phyloP scores from a whole-genome alignment of 2,888 invertebrate species.

The Eupithecia abbreviata region DNA sequence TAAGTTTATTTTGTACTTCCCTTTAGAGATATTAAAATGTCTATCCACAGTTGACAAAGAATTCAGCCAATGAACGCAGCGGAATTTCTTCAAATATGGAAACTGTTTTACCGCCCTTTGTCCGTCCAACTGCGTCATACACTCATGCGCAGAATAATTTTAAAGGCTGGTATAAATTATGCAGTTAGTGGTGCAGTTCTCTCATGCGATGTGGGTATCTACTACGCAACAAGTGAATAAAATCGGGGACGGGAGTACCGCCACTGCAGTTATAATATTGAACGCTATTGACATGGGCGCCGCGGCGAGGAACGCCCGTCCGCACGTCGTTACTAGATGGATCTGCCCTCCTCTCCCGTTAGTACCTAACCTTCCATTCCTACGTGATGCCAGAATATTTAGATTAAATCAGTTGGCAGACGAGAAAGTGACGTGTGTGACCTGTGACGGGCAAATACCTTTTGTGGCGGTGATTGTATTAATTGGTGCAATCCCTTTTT shows the following conservation, averaged over 20 bases:
- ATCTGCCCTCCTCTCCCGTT: conserved; percentile 77
- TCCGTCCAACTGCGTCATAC: conserved; percentile 57
- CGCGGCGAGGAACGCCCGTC: conserved; percentile 77
- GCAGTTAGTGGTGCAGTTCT: conserved; percentile 71
- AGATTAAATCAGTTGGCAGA: conserved; percentile 9
- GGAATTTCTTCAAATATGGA: conserved; percentile 25
- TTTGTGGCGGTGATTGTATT: conserved; percentile 5
- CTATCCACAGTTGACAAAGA: conserved; percentile 3
- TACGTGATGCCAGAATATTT: conserved; percentile 17
- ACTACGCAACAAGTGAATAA: conserved; percentile 77
- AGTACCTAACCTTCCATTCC: conserved; percentile 54
- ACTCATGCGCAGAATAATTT: conserved; percentile 62
- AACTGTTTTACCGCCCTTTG: conserved; percentile 37
- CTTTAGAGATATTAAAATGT: not conserved
- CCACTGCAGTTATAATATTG: conserved; percentile 68
- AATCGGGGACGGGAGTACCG: conserved; percentile 68
- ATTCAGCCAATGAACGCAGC: not conserved
- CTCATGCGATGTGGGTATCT: conserved; percentile 55
- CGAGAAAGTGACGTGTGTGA: conserved; percentile 30
- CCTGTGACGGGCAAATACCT: conserved; percentile 30
- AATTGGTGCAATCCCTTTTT: not conserved
- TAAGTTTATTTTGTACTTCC: not conserved
- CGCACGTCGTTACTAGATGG: conserved; percentile 81
- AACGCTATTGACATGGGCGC: conserved; percentile 78
- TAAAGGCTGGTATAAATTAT: conserved; percentile 61